phyloP scores from a whole-genome alignment of 2,797 vertebrate species.

The Caiman crocodilus region DNA sequence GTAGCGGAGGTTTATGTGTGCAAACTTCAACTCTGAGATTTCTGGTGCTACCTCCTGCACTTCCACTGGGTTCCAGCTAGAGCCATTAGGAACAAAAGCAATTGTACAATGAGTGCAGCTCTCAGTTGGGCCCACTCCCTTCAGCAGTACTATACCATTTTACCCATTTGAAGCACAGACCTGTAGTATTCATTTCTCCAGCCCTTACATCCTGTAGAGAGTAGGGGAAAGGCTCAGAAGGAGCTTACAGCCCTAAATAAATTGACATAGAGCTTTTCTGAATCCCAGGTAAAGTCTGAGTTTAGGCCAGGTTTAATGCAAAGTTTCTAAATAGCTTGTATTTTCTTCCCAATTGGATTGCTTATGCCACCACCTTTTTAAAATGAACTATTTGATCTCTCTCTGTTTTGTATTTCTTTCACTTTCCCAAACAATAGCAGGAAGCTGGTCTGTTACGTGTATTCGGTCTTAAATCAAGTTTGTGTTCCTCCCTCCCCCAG shows the following conservation, averaged over 20 bases:
- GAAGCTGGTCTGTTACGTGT: slow-evolving; percentile 24
- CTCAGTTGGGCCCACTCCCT: not conserved
- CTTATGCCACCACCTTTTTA: slow-evolving; percentile 33
- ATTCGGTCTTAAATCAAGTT: slow-evolving; percentile 36
- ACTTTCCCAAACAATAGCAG: slow-evolving; percentile 71
- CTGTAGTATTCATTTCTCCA: not conserved
- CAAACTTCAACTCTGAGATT: not conserved
- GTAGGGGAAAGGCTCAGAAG: not conserved
- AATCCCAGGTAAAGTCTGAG: not conserved
- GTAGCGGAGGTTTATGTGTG: not conserved
- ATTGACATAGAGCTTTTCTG: not conserved
- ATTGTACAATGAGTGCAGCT: not conserved
- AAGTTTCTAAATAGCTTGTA: slow-evolving; percentile 23
- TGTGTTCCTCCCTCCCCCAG: slow-evolving; percentile 30
- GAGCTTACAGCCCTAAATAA: not conserved
- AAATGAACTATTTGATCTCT: slow-evolving; percentile 67
- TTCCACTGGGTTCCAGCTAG: not conserved
- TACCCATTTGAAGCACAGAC: not conserved
- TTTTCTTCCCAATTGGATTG: slow-evolving; percentile 40
- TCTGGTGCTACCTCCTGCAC: not conserved
- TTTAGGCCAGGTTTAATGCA: not conserved
- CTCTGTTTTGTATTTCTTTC: slow-evolving; percentile 60
- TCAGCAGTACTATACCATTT: not conserved
- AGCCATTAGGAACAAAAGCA: not conserved
- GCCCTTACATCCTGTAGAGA: not conserved